These are phyloP conservation scores for Dendroctonus valens DNA, from an alignment of 1,140 invertebrate species.

Conservation along the genomic window DNA sequence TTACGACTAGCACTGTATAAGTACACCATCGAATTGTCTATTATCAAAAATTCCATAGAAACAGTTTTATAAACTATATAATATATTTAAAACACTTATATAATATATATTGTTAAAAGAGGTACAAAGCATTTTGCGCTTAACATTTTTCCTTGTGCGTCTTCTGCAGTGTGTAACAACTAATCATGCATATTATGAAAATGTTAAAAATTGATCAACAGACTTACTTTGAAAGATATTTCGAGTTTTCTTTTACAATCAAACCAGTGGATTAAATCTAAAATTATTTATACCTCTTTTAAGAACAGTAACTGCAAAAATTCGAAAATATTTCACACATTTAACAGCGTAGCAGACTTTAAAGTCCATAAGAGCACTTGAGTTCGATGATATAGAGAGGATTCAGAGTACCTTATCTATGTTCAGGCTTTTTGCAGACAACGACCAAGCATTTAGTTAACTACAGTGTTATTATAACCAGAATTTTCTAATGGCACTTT, in stretches of 20 bases:
- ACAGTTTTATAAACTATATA: constrained; percentile 41
- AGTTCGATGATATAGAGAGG: constrained; percentile 24
- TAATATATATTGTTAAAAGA: constrained; percentile 12
- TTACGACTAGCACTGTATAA: too few relatives aligned
- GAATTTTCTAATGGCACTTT: too few relatives aligned
- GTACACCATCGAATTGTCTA: constrained; percentile 12
- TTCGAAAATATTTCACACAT: constrained; percentile 13
- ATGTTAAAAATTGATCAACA: too few relatives aligned
- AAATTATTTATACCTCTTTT: constrained; percentile 3
- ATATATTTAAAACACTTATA: constrained; percentile 32
- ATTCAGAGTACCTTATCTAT: not conserved
- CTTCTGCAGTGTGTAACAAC: too few relatives aligned
- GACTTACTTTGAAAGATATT: too few relatives aligned
- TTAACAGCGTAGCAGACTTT: constrained; percentile 31
- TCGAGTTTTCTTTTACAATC: too few relatives aligned
- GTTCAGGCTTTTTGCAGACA: not conserved
- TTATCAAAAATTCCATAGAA: constrained; percentile 37
- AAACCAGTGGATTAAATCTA: too few relatives aligned
- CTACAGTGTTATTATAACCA: too few relatives aligned
- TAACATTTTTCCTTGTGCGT: too few relatives aligned
- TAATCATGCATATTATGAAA: too few relatives aligned
- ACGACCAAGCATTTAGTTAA: not conserved
- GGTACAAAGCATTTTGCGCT: not conserved
- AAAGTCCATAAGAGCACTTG: constrained; percentile 31
- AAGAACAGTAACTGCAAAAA: constrained; percentile 7